These are phyloP conservation scores for Zygothrica quintamaculata DNA, from an alignment of 2,888 invertebrate genomes.

Conservation along the genomic window DNA sequence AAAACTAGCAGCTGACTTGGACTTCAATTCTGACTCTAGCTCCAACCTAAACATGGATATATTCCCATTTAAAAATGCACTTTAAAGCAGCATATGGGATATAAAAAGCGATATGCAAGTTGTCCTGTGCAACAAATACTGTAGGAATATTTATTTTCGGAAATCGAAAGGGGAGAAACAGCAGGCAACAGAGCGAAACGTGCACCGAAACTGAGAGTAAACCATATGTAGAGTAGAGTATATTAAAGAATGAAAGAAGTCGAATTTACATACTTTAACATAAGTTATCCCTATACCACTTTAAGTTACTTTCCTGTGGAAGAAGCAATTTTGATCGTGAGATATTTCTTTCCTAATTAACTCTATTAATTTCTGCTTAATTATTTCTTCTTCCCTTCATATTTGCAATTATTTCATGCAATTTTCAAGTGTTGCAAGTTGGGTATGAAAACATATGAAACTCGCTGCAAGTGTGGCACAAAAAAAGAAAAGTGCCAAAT, in stretches of 20 bases:
- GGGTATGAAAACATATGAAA: neutral
- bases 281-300: too few relatives aligned
- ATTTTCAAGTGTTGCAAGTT: conserved; percentile 3
- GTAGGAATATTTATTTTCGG: conserved; percentile 75
- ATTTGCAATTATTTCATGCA: too few relatives aligned
- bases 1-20: conserved; percentile 51
- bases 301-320: too few relatives aligned
- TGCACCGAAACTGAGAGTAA: conserved; percentile 55
- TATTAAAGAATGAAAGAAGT: neutral
- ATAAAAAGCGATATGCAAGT: conserved; percentile 2
- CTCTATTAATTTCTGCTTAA: too few relatives aligned
- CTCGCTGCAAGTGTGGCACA: conserved; percentile 26
- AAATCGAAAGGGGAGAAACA: conserved; percentile 66
- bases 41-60: conserved; percentile 31
- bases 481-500: conserved; percentile 65
- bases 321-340: too few relatives aligned
- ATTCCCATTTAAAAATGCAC: conserved; percentile 76
- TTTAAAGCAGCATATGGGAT: conserved; percentile 18
- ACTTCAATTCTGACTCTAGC: conserved; percentile 28
- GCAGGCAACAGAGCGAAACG: conserved; percentile 2
- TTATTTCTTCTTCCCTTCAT: too few relatives aligned
- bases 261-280: too few relatives aligned
- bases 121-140: conserved; percentile 51
- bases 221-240: conserved; percentile 5
- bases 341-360: too few relatives aligned